These are phyloP conservation scores for Cephus pulcher DNA, from an alignment of 2,888 invertebrate genomes.

Conservation along the genomic window DNA sequence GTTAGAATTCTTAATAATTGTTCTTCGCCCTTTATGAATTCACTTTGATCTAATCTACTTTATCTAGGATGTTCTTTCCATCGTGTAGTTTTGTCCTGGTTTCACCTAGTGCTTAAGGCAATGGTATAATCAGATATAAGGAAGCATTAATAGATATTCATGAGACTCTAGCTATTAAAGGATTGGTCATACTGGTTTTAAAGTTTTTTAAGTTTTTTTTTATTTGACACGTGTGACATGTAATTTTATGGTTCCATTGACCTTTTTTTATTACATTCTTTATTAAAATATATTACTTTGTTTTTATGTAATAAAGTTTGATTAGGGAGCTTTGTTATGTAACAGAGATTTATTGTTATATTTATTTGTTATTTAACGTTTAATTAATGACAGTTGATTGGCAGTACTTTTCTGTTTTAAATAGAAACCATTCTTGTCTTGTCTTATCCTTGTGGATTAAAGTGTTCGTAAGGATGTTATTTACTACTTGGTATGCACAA, in stretches of 20 bases:
- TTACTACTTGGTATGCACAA: background rate
- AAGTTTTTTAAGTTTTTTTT: background rate
- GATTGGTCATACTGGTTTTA: background rate
- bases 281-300: background rate
- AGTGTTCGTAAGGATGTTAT: background rate
- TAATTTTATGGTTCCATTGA: background rate
- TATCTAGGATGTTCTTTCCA: background rate
- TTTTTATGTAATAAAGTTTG: background rate
- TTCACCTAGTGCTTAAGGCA: background rate
- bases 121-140: background rate
- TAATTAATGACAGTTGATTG: background rate
- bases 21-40: background rate
- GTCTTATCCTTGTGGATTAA: background rate
- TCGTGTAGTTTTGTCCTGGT: background rate
- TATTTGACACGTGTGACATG: background rate
- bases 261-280: background rate
- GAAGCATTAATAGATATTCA: background rate
- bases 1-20: background rate
- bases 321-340: background rate
- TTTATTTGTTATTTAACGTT: background rate
- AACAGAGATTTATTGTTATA: background rate
- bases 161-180: background rate
- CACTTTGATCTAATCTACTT: background rate
- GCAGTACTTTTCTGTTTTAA: background rate
- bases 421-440: background rate